Percentiles rank a stretch among this genome's conserved stretches.
Conservation (phyloP, 2,113 vertebrate genomes). For the Prunella fulvescens region DNA sequence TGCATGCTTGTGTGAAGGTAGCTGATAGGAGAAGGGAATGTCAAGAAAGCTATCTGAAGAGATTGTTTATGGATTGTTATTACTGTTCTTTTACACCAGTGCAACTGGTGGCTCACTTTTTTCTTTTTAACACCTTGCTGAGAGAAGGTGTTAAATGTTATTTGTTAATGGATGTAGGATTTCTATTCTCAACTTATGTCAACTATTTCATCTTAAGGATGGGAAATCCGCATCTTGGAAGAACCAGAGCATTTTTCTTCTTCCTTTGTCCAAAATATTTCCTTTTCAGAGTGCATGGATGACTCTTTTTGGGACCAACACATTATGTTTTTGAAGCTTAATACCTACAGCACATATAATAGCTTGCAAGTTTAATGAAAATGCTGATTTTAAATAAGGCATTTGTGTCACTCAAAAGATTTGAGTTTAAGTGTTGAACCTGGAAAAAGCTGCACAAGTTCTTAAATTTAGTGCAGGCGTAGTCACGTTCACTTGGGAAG, state of each 20-base stretch:
- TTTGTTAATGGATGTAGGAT: background rate
- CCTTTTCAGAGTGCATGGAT: background rate
- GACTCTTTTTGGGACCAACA: background rate
- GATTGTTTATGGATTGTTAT: background rate
- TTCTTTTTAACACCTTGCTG: background rate
- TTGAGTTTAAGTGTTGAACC: background rate
- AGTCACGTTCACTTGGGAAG: background rate
- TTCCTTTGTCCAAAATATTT: background rate
- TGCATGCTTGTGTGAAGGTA: background rate
- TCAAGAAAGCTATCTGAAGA: background rate
- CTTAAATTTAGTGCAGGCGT: background rate
- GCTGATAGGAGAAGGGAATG: background rate
- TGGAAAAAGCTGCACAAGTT: background rate
- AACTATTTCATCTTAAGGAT: background rate
- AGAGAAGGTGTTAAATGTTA: background rate
- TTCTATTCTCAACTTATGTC: background rate
- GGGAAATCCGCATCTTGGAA: background rate
- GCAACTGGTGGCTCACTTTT: background rate
- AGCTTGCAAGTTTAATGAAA: background rate
- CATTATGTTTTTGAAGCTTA: background rate
- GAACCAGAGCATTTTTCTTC: background rate
- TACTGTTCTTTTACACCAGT: background rate
- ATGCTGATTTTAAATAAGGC: background rate
- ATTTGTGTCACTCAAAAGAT: background rate
- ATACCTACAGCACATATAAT: background rate